Conservation (phyloP, 2,797 vertebrate genomes). For the Propithecus perrieri region DNA sequence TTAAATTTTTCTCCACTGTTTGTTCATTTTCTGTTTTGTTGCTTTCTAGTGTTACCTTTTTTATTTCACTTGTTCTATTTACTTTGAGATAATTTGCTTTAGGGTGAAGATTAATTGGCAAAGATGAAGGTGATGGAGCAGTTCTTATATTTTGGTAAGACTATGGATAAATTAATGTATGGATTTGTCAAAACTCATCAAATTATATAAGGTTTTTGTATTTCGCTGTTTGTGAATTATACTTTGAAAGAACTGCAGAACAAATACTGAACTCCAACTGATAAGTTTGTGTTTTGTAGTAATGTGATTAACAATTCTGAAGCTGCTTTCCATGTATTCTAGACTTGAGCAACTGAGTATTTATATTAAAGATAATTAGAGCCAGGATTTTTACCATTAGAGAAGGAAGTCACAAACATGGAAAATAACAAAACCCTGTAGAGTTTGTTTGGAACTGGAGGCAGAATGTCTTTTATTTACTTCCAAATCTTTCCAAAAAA, state of each 20-base stretch:
- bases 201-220: not conserved
- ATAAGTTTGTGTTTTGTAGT: not conserved
- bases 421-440: not conserved
- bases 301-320: not conserved
- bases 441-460: not conserved
- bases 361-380: not conserved
- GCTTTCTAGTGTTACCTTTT: not conserved
- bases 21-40: not conserved
- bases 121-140: not conserved
- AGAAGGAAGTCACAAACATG: not conserved
- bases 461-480: not conserved
- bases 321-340: not conserved
- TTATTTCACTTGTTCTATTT: conserved; percentile 6
- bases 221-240: not conserved
- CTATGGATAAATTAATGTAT: not conserved
- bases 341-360: not conserved
- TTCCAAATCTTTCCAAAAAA: not conserved
- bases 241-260: not conserved
- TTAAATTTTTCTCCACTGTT: not conserved
- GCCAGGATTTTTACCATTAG: not conserved
- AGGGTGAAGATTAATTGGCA: not conserved
- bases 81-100: conserved; percentile 35
- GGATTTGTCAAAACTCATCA: not conserved
- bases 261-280: not conserved
- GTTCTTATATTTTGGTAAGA: not conserved